Percentiles rank a stretch among this genome's conserved stretches.
Conservation (phyloP, 2,797 vertebrate species). For the Anisognathus igniventris region DNA sequence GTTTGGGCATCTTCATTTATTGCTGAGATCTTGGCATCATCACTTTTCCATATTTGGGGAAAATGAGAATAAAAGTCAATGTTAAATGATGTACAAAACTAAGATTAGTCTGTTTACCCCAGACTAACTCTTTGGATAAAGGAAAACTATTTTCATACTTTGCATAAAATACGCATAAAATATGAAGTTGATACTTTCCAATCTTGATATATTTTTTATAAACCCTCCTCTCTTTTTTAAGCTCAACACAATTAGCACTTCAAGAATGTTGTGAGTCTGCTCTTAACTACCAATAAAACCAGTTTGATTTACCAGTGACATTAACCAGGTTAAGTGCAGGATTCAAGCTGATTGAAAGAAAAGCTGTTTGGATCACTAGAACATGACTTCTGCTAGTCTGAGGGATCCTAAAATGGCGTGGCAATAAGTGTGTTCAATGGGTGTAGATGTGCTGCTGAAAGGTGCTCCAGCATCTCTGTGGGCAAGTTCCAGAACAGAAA, state of each 20-base stretch:
- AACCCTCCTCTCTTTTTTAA: neutral
- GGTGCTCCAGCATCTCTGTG: neutral
- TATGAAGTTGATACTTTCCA: neutral
- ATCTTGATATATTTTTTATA: neutral
- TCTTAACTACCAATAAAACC: neutral
- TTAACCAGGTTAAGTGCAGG: neutral
- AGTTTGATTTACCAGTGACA: neutral
- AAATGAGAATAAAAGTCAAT: neutral
- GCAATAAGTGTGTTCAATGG: neutral
- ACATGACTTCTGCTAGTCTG: neutral
- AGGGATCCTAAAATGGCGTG: neutral
- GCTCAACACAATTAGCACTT: neutral
- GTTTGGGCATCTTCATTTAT: constrained; percentile 8
- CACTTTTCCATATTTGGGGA: neutral
- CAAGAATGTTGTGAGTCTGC: neutral
- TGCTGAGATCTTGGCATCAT: neutral
- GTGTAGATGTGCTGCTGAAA: neutral
- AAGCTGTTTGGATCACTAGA: neutral
- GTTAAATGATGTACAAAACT: neutral
- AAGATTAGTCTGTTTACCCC: neutral
- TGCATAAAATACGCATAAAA: neutral
- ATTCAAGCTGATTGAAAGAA: neutral
- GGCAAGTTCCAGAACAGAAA: neutral
- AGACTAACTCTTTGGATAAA: neutral
- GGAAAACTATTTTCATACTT: neutral